These are phyloP conservation scores for Ochropacha duplaris DNA, from an alignment of 2,888 invertebrate species.

Conservation along the genomic window DNA sequence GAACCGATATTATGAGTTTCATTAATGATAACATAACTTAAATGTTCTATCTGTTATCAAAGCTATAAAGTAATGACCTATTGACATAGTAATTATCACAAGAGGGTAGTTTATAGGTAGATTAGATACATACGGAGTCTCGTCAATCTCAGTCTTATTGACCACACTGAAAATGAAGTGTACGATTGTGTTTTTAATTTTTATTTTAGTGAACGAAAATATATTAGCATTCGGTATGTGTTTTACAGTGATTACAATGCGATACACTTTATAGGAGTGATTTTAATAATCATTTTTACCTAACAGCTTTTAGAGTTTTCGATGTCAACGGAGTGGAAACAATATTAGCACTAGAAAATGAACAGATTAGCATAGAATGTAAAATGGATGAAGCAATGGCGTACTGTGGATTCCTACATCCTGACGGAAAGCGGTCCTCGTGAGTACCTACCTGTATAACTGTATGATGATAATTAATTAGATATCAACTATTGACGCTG, in stretches of 20 bases:
- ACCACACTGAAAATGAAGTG: not conserved
- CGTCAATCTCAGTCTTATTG: not conserved
- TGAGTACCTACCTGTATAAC: constrained; percentile 41
- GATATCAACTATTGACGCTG: too few species aligned
- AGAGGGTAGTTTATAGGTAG: constrained; percentile 38
- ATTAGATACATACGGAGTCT: not conserved
- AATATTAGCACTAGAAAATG: constrained; percentile 64
- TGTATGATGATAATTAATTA: too few species aligned
- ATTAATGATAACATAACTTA: not conserved
- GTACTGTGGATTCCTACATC: constrained; percentile 73
- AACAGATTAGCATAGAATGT: constrained; percentile 61
- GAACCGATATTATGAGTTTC: not conserved
- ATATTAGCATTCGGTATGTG: constrained; percentile 19
- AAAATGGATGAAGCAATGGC: constrained; percentile 60
- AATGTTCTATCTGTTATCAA: not conserved
- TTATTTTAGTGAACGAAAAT: constrained; percentile 14
- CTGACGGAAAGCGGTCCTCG: constrained; percentile 71
- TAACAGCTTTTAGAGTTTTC: constrained; percentile 61
- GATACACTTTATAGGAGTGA: not conserved
- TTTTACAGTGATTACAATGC: not conserved
- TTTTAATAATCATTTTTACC: constrained; percentile 15
- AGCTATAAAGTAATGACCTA: constrained; percentile 31
- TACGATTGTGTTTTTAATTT: constrained; percentile 9
- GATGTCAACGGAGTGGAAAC: constrained; percentile 54
- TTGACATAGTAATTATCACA: constrained; percentile 34